Conservation (phyloP, 2,797 vertebrate species). For the Sebastes dallii region DNA sequence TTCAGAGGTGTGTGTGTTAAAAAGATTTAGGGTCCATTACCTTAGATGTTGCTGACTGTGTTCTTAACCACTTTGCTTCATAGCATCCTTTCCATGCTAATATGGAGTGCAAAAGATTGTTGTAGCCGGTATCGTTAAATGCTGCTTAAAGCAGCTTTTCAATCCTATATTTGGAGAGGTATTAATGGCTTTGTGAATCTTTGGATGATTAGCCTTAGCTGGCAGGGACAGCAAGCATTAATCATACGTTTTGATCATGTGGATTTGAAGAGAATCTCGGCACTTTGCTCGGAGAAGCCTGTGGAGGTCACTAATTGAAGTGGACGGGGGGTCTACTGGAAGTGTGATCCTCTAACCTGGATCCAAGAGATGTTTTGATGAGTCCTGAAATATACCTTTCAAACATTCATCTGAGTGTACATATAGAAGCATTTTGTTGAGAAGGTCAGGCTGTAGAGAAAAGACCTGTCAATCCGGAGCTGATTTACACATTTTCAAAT, state of each 20-base stretch:
- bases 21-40: slow-evolving; percentile 47
- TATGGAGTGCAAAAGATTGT: slow-evolving; percentile 39
- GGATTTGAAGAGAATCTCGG: slow-evolving; percentile 55
- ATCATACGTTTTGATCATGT: slow-evolving; percentile 72
- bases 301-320: slow-evolving; percentile 73
- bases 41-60: slow-evolving; percentile 42
- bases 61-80: slow-evolving; percentile 51
- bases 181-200: slow-evolving; percentile 66
- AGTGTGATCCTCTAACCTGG: slow-evolving; percentile 59
- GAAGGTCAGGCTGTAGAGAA: not conserved
- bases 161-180: slow-evolving; percentile 50
- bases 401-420: not conserved
- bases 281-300: slow-evolving; percentile 31
- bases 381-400: slow-evolving; percentile 43
- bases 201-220: slow-evolving; percentile 62
- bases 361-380: slow-evolving; percentile 57
- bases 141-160: slow-evolving; percentile 52
- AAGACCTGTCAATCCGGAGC: not conserved
- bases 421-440: not conserved
- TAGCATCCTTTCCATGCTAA: slow-evolving; percentile 42
- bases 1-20: slow-evolving; percentile 35
- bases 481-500: slow-evolving; percentile 19
- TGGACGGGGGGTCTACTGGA: slow-evolving; percentile 39
- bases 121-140: slow-evolving; percentile 47
- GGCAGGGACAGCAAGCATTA: slow-evolving; percentile 62